A percentile compares a stretch with the other conserved stretches of the same genome.
phyloP scores from a whole-genome alignment of 2,113 vertebrate species.

The Eonycteris spelaea region DNA sequence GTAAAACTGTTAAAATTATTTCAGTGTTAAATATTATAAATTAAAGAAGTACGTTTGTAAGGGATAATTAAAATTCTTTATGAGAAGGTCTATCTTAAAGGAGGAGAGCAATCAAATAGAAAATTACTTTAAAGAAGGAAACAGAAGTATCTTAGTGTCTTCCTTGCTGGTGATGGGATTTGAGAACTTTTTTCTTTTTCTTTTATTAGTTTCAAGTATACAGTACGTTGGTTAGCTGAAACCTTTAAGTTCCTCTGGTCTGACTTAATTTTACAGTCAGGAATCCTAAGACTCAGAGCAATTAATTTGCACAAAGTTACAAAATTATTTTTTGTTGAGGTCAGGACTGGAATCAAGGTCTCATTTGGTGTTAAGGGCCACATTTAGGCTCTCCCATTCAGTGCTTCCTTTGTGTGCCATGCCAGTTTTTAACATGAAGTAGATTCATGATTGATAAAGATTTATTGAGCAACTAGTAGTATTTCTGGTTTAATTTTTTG shows the following conservation, averaged over 20 bases:
- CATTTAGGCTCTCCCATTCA: background rate
- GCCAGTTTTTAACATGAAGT: background rate
- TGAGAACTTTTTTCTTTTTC: background rate
- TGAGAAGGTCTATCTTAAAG: background rate
- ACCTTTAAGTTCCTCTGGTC: background rate
- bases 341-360: background rate
- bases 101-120: background rate
- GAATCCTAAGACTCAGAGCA: background rate
- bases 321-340: background rate
- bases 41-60: background rate
- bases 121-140: background rate
- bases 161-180: background rate
- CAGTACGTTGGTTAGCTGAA: background rate
- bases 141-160: background rate
- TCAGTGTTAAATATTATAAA: background rate
- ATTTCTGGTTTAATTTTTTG: background rate
- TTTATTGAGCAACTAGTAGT: conserved; percentile 3
- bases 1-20: background rate
- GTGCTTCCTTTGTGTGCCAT: too few relatives aligned
- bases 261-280: background rate
- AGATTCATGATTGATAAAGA: background rate
- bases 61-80: background rate
- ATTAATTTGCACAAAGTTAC: background rate
- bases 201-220: too few relatives aligned
- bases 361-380: background rate